Percentiles rank a stretch among this genome's conserved stretches.
Evolutionary conservation across 2,797 vertebrate species (phyloP).

Genomic region (Acrocephalus scirpaceus): DNA sequence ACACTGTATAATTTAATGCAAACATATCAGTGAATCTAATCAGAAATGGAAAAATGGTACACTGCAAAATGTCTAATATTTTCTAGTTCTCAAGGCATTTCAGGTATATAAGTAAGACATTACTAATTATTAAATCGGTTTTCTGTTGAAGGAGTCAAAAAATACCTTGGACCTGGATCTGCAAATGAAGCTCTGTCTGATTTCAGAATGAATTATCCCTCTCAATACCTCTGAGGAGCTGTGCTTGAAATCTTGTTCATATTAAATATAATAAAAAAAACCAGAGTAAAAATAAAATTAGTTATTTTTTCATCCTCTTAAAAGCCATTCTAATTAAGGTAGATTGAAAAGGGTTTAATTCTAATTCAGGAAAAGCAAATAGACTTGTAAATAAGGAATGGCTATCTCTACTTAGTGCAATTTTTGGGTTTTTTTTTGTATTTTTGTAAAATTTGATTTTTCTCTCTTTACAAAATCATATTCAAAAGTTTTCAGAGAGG

Average conservation of each 20-base stretch:
- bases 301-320: not conserved
- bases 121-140: constrained; percentile 10
- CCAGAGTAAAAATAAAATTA: not conserved
- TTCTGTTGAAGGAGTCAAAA: constrained; percentile 29
- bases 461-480: not conserved
- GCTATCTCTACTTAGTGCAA: not conserved
- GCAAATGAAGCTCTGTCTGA: not conserved
- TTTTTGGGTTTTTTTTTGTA: not conserved
- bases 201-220: not conserved
- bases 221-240: not conserved
- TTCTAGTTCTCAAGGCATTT: not conserved
- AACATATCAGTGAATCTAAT: not conserved
- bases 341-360: not conserved
- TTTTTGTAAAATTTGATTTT: not conserved
- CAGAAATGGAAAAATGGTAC: not conserved
- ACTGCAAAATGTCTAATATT: not conserved
- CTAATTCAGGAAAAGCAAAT: not conserved
- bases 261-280: constrained; percentile 13
- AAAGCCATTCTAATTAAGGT: not conserved
- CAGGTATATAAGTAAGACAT: constrained; percentile 16
- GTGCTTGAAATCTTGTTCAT: constrained; percentile 15
- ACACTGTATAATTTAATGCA: not conserved
- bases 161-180: not conserved
- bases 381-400: not conserved
- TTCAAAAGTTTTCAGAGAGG: not conserved